These are phyloP conservation scores for Petrophora chlorosata DNA, from an alignment of 2,888 invertebrate species.

Conservation along the genomic window DNA sequence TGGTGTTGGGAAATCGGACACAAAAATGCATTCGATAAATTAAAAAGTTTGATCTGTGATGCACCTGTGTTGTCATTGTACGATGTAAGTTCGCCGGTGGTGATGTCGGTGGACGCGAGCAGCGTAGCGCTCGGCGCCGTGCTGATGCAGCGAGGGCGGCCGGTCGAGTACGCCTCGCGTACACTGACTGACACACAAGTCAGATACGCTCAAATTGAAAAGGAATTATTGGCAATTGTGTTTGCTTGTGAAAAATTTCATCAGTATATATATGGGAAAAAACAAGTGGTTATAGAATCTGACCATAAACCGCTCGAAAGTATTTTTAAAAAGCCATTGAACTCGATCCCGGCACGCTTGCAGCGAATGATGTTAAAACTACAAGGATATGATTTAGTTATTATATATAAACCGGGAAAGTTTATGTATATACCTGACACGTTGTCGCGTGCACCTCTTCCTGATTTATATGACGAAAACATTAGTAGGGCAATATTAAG, in stretches of 20 bases:
- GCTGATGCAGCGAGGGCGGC: slow-evolving; percentile 25
- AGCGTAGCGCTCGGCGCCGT: slow-evolving; percentile 33
- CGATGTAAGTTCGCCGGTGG: slow-evolving; percentile 7
- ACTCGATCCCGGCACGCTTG: slow-evolving; percentile 19
- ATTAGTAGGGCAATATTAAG: no score
- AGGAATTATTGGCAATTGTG: slow-evolving; percentile 39
- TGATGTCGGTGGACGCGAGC: slow-evolving; percentile 33
- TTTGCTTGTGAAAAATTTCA: slow-evolving; percentile 22
- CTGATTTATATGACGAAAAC: no score
- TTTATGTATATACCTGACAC: no score
- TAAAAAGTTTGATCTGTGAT: slow-evolving; percentile 12
- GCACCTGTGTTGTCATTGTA: slow-evolving; percentile 30
- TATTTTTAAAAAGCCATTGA: slow-evolving; percentile 25
- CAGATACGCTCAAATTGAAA: slow-evolving; percentile 41
- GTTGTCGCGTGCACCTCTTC: no score
- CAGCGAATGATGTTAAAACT: slow-evolving; percentile 25
- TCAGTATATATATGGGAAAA: slow-evolving; percentile 24
- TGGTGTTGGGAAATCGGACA: slow-evolving; percentile 22
- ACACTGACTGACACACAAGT: slow-evolving; percentile 14
- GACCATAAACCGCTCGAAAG: slow-evolving; percentile 28
- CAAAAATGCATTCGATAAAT: neutral
- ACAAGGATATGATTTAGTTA: slow-evolving; percentile 20
- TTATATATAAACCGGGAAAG: slow-evolving; percentile 3
- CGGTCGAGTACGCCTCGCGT: neutral
- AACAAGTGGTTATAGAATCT: slow-evolving; percentile 18